Percentiles rank a stretch among this genome's conserved stretches.
Conservation (phyloP, 2,113 vertebrate genomes). For the Enhydra lutris region DNA sequence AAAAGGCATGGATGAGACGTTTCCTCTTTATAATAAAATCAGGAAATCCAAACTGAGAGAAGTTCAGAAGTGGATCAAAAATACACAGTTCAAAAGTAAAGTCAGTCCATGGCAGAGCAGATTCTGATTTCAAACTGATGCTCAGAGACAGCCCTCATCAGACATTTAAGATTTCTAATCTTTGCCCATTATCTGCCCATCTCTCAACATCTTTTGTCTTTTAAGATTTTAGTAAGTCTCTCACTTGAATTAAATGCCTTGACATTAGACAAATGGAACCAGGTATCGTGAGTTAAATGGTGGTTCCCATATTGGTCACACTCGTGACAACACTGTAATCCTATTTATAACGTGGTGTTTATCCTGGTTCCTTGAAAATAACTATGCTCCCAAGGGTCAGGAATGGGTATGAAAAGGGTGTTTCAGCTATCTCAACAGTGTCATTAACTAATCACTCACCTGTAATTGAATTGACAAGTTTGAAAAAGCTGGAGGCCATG, state of each 20-base stretch:
- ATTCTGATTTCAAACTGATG: slow-evolving; percentile 17
- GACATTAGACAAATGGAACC: neutral
- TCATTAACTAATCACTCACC: neutral
- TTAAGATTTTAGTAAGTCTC: neutral
- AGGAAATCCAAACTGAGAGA: neutral
- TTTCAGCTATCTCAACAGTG: neutral
- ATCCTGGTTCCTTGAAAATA: slow-evolving; percentile 38
- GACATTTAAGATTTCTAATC: neutral
- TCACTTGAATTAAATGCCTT: neutral
- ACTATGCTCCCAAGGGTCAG: neutral
- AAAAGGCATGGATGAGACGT: neutral
- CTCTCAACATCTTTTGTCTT: neutral
- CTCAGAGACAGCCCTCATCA: neutral
- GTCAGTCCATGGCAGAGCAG: neutral
- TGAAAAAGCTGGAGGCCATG: neutral
- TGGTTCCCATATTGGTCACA: slow-evolving; percentile 38
- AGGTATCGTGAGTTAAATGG: slow-evolving; percentile 1
- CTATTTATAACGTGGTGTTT: slow-evolving; percentile 50
- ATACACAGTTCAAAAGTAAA: neutral
- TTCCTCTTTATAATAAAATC: slow-evolving; percentile 16
- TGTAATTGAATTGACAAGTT: slow-evolving; percentile 11
- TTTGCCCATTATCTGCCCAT: neutral
- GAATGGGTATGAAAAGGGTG: neutral
- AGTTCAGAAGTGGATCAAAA: neutral
- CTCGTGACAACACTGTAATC: slow-evolving; percentile 28